Conservation (phyloP, 1,140 invertebrate species). For the Calycopis cecrops region DNA sequence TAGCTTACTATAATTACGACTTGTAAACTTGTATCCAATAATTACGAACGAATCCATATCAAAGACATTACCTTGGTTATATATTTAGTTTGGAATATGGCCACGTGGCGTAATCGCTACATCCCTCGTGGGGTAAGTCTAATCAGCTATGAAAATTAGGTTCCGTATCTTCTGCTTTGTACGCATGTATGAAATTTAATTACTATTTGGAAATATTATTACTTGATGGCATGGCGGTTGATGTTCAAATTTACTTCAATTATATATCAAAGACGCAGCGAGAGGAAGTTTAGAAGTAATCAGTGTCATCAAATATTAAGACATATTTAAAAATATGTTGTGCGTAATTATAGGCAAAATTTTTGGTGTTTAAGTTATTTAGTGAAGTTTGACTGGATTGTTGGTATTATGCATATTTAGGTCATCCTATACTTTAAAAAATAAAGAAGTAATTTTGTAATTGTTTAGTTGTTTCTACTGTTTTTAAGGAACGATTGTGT, state of each 20-base stretch:
- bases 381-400: too few relatives aligned
- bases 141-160: constrained; percentile 75
- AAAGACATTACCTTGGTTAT: constrained; percentile 11
- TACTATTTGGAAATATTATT: constrained; percentile 67
- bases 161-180: constrained; percentile 70
- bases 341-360: too few relatives aligned
- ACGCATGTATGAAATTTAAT: constrained; percentile 66
- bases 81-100: constrained; percentile 41
- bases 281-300: not conserved
- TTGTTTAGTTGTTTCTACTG: too few relatives aligned
- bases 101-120: constrained; percentile 47
- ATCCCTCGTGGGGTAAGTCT: constrained; percentile 67
- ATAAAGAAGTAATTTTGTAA: too few relatives aligned
- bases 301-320: too few relatives aligned
- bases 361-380: too few relatives aligned
- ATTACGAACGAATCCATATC: not conserved
- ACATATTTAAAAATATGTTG: too few relatives aligned
- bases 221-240: constrained; percentile 44
- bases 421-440: too few relatives aligned
- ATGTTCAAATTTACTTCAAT: constrained; percentile 41
- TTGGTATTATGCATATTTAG: too few relatives aligned
- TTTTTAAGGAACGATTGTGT: too few relatives aligned
- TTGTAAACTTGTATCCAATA: too few relatives aligned
- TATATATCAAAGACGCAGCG: constrained; percentile 8
- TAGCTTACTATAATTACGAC: too few relatives aligned